phyloP scores from a whole-genome alignment of 2,888 invertebrate genomes.

The Metopia argyrocephala region DNA sequence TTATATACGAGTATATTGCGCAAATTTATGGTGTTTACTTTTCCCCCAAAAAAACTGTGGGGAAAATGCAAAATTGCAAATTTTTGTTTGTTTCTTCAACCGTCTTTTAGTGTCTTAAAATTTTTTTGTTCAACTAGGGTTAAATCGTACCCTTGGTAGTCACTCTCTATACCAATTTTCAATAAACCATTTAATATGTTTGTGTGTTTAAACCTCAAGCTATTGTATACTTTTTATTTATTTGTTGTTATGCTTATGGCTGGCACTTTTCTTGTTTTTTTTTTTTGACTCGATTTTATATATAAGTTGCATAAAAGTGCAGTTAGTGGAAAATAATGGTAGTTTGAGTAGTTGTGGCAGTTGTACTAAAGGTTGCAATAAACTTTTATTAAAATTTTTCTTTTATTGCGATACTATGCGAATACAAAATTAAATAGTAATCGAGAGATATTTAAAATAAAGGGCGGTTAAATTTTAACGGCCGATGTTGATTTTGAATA shows the following conservation, averaged over 20 bases:
- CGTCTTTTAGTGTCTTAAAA: no score
- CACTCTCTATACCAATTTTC: neutral
- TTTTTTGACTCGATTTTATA: conserved; percentile 15
- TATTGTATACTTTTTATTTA: conserved; percentile 17
- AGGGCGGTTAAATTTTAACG: no score
- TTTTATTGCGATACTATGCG: neutral
- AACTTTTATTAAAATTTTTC: conserved; percentile 46
- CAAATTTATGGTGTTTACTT: no score
- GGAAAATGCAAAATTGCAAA: no score
- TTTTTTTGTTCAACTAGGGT: no score
- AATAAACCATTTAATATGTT: conserved; percentile 18
- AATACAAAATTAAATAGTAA: neutral
- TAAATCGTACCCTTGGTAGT: no score
- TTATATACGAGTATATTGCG: no score
- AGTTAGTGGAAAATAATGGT: conserved; percentile 59
- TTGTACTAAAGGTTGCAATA: conserved; percentile 50
- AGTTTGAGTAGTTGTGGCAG: conserved; percentile 37
- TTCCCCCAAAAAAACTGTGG: no score
- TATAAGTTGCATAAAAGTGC: conserved; percentile 58
- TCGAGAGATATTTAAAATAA: neutral
- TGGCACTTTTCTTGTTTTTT: neutral
- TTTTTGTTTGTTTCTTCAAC: no score
- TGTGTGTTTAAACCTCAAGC: neutral
- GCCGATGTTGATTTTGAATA: no score
- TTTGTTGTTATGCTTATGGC: conserved; percentile 44